Percentiles rank a stretch among this genome's conserved stretches.
These are phyloP conservation scores for Lepus americanus DNA, from an alignment of 2,113 vertebrate genomes.

Conservation along the genomic window DNA sequence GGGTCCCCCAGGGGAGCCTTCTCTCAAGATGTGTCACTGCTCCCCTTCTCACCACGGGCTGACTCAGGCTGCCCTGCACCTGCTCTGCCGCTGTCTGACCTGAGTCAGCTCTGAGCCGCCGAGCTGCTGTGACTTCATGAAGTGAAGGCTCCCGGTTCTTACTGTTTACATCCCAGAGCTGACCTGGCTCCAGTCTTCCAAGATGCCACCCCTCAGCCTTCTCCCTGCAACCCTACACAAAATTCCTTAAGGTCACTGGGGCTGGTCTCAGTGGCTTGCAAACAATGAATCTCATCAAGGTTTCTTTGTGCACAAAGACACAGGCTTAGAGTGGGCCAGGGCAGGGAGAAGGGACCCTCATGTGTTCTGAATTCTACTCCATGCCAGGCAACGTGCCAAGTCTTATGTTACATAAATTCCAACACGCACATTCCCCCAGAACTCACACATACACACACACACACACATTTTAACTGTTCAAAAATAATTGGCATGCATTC, in stretches of 20 bases:
- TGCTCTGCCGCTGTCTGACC: not conserved
- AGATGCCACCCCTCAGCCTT: not conserved
- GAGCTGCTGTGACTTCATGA: not conserved
- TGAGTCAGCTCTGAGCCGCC: not conserved
- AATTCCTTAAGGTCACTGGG: not conserved
- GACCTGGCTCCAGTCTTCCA: not conserved
- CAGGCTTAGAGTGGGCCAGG: fast-evolving
- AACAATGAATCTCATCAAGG: not conserved
- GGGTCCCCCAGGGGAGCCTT: not conserved
- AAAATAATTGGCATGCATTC: not conserved
- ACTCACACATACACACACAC: fast-evolving
- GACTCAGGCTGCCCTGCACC: not conserved
- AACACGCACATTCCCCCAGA: fast-evolving
- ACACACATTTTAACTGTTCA: not conserved
- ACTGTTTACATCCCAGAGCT: not conserved
- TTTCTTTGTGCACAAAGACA: not conserved
- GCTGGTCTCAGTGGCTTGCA: not conserved
- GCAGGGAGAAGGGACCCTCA: not conserved
- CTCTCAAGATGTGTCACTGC: fast-evolving
- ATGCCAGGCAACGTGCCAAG: not conserved
- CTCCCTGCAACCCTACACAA: not conserved
- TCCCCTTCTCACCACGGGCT: not conserved
- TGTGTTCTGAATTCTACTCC: fast-evolving
- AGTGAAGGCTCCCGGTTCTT: not conserved
- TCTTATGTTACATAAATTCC: not conserved